Evolutionary conservation across 2,888 invertebrate species (phyloP), one percentile per base, ranked within the genome.

Genomic region (Phorcus lineatus): DNA sequence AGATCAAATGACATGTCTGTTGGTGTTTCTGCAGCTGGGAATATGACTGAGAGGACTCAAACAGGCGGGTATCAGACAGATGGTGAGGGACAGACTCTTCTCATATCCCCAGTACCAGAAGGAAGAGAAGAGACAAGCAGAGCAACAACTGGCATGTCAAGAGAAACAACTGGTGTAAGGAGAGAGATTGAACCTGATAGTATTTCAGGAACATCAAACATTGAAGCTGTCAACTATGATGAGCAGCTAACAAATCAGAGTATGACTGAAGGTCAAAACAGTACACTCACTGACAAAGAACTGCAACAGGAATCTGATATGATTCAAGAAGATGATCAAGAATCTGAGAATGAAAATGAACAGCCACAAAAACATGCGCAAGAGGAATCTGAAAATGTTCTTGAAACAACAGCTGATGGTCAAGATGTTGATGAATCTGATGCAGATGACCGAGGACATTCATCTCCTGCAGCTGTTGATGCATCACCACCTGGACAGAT

Each of bases 1-100:
- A 0, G 91, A 91, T 82, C 84, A 92, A 36, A 86, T 77, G 66
- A 87, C 83, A 74, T 91, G 91, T 85, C 92, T 91, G 83, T 91
- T 90, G 36, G 83, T 83, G 67, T 86, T 84, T 7, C 86, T 81
- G 36, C 74, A 81, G 79, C 91, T 91, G 7, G 90, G 88, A 62
- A 89, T 86, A 17, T 89, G 90, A 78, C 55, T n/a, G 74, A 78
- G 31, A 52, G 28, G 28, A 74, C 55, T 57, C 17, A 74, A 19
- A 40, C 55, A 13, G 80, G 80, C 6, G 78, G 19, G 47, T 52
- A 47, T 19, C 52, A 52, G n/a, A n/a, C 47, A 6, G 52, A 19
- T 17, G 70, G n/a, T 3, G 67, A 57, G 22, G 28, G 57, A 57
- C 24, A 19, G 2, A 22, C 57, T 13, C 57, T 57, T 19, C 24